These are phyloP conservation scores for Cryptomyrus ogoouensis DNA, from an alignment of 2,113 vertebrate species.

Conservation along the genomic window DNA sequence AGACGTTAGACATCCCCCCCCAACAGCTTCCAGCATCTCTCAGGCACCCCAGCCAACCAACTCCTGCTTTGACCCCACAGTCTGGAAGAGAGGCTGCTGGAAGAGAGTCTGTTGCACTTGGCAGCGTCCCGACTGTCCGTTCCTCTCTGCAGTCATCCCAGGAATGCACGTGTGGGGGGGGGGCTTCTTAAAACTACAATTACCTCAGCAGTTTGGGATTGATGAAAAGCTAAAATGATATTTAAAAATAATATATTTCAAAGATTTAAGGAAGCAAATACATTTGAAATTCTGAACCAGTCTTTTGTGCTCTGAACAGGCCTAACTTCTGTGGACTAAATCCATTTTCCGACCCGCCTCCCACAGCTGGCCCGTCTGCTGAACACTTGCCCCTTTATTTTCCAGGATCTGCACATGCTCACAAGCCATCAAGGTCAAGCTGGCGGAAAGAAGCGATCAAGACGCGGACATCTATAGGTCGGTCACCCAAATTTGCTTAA, in stretches of 20 bases:
- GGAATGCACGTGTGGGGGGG: background rate
- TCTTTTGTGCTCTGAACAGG: background rate
- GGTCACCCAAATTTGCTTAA: background rate
- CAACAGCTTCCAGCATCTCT: background rate
- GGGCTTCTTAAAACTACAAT: constrained; percentile 44
- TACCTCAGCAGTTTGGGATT: constrained; percentile 46
- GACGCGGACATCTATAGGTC: background rate
- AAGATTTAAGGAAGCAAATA: constrained; percentile 32
- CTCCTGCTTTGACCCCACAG: background rate
- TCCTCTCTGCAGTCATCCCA: constrained; percentile 26
- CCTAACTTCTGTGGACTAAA: background rate
- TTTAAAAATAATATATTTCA: constrained; percentile 46
- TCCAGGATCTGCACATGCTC: background rate
- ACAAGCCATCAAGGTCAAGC: background rate
- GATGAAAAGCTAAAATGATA: constrained; percentile 25
- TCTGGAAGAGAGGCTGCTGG: background rate
- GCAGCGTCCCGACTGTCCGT: background rate
- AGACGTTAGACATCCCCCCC: background rate
- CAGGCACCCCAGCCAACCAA: background rate
- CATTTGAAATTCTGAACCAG: constrained; percentile 32
- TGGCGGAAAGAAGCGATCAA: background rate
- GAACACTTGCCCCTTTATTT: background rate
- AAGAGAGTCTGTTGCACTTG: background rate
- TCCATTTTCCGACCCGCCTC: background rate
- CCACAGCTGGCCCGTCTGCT: background rate